These are phyloP conservation scores for Agelastica alni DNA, from an alignment of 2,888 invertebrate species.

Conservation along the genomic window DNA sequence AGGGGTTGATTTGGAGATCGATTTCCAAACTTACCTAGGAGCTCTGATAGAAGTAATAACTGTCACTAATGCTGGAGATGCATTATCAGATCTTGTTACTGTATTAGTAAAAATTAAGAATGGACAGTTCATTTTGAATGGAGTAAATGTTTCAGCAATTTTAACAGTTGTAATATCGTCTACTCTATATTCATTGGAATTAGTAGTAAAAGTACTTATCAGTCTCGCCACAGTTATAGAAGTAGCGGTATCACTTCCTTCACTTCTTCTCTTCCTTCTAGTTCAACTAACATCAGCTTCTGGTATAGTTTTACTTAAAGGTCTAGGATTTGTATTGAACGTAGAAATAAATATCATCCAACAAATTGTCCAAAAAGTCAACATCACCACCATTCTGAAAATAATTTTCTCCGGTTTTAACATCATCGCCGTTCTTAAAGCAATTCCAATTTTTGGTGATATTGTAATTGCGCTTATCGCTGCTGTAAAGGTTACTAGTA, in stretches of 20 bases:
- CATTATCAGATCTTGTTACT: constrained; percentile 16
- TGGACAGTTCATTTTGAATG: constrained; percentile 19
- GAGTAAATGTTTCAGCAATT: constrained; percentile 27
- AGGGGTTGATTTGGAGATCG: constrained; percentile 12
- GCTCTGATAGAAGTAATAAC: constrained; percentile 24
- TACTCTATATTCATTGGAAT: background rate
- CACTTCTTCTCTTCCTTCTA: constrained; percentile 25
- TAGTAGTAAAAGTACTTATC: constrained; percentile 28
- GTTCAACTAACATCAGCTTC: constrained; percentile 11
- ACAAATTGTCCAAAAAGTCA: constrained; percentile 17
- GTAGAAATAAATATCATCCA: constrained; percentile 4
- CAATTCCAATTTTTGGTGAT: constrained; percentile 25
- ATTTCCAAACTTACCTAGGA: constrained; percentile 15
- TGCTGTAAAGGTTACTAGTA: constrained; percentile 13
- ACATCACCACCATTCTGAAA: constrained; percentile 8
- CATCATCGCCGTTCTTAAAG: constrained; percentile 11
- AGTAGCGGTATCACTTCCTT: constrained; percentile 23
- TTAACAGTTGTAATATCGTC: constrained; percentile 18
- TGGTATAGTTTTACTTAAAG: constrained; percentile 25
- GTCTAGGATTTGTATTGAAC: constrained; percentile 23
- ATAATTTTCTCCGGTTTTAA: constrained; percentile 17
- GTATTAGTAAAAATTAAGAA: constrained; percentile 22
- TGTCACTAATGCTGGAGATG: constrained; percentile 6
- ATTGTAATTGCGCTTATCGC: constrained; percentile 18
- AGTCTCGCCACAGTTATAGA: constrained; percentile 11